Conservation (phyloP, 2,888 invertebrate genomes). For the Drosophila macrospina region DNA sequence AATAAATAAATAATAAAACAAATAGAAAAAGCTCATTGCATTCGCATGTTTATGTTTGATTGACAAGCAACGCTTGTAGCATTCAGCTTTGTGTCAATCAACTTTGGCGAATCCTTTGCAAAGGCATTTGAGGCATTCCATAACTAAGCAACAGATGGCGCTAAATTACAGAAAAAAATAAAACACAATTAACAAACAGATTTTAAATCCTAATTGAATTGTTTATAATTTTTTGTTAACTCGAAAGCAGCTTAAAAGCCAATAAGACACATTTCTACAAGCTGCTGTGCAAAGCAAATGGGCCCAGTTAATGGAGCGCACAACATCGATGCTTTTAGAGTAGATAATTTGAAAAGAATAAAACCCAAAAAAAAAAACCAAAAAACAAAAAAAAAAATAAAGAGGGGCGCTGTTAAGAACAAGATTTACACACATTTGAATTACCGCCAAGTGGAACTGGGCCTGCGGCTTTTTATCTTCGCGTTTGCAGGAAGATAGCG, state of each 20-base stretch:
- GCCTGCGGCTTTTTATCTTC: constrained; percentile 24
- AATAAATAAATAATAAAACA: not conserved
- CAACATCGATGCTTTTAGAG: constrained; percentile 10
- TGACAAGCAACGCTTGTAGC: not conserved
- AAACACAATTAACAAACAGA: no score
- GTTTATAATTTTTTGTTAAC: not conserved
- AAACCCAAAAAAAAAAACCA: constrained; percentile 7
- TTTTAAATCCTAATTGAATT: no score
- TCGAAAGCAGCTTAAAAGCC: constrained; percentile 1
- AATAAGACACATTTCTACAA: not conserved
- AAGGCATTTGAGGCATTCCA: not conserved
- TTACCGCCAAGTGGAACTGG: constrained; percentile 57
- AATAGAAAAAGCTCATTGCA: no score
- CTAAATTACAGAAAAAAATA: not conserved
- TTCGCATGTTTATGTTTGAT: not conserved
- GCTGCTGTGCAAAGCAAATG: constrained; percentile 8
- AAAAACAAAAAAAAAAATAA: not conserved
- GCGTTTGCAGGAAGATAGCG: not conserved
- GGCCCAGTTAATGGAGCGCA: constrained; percentile 5
- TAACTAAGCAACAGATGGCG: constrained; percentile 5
- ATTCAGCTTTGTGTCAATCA: constrained; percentile 1
- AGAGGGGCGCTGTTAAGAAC: constrained; percentile 52
- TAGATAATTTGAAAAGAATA: not conserved
- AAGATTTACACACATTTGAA: constrained; percentile 71
- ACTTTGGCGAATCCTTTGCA: not conserved